These are phyloP conservation scores for Stictonetta naevosa DNA, from an alignment of 2,113 vertebrate genomes.

Conservation along the genomic window DNA sequence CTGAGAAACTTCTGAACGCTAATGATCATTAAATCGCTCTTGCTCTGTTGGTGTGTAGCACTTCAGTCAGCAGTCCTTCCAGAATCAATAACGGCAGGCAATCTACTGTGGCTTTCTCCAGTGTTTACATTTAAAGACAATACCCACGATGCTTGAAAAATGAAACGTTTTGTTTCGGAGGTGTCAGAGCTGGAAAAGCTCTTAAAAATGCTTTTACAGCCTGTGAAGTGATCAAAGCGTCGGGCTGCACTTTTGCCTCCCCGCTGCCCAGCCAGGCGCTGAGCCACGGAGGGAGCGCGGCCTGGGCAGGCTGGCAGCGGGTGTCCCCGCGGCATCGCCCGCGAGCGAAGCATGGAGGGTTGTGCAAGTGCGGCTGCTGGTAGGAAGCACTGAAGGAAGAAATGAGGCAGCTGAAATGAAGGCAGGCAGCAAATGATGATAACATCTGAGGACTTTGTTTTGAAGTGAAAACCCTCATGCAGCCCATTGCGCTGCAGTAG, in stretches of 20 bases:
- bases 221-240: neutral
- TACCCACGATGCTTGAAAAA: neutral
- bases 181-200: neutral
- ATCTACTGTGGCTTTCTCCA: neutral
- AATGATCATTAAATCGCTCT: constrained; percentile 58
- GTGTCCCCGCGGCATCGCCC: neutral
- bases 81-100: constrained; percentile 52
- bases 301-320: neutral
- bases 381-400: neutral
- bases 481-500: neutral
- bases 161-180: constrained; percentile 5
- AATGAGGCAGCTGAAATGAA: neutral
- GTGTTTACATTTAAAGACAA: constrained; percentile 65
- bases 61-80: constrained; percentile 44
- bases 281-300: rapidly evolving
- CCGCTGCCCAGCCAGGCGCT: rapidly evolving
- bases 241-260: neutral
- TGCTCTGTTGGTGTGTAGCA: neutral
- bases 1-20: constrained; percentile 50
- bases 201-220: neutral
- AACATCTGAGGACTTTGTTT: neutral
- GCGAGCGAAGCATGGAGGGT: neutral
- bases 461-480: neutral
- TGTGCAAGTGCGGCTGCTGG: neutral
- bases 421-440: neutral